Evolutionary conservation across 53 echinoderm and acorn worm genomes (phyloP).

Genomic region (Arbacia lixula): DNA sequence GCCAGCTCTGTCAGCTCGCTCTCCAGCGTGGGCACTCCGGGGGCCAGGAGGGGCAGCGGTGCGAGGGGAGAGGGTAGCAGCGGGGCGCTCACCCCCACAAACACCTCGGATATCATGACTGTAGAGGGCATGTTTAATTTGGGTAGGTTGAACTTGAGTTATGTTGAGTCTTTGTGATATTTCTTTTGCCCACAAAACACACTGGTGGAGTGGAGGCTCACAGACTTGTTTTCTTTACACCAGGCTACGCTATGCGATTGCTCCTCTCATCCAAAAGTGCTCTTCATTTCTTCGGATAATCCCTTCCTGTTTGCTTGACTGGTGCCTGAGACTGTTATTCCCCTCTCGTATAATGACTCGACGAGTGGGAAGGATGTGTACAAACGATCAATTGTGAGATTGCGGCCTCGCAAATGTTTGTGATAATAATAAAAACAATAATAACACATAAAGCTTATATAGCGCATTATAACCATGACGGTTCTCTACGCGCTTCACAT

Average conservation of each 20-base stretch:
- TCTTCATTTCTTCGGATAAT: not conserved
- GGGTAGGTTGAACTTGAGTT: too few species aligned
- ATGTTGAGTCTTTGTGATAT: too few species aligned
- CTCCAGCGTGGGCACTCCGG: constrained; percentile 36
- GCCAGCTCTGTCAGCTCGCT: constrained; percentile 37
- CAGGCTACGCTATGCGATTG: not conserved
- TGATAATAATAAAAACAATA: too few species aligned
- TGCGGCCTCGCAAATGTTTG: not conserved
- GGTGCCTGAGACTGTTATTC: not conserved
- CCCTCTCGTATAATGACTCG: not conserved
- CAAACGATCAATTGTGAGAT: constrained; percentile 14
- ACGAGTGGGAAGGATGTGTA: not conserved
- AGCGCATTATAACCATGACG: too few species aligned
- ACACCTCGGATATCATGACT: constrained; percentile 18
- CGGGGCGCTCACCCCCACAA: constrained; percentile 30
- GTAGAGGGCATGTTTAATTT: constrained; percentile 51
- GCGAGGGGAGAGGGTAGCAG: constrained; percentile 4
- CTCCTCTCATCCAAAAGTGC: not conserved
- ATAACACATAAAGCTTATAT: too few species aligned
- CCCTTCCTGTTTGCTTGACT: constrained; percentile 16
- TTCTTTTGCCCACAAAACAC: not conserved
- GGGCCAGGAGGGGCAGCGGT: not conserved
- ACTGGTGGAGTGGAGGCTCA: not conserved
- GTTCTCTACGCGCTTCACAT: too few species aligned
- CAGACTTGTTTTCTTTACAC: not conserved